Base-by-base conservation (phyloP, 1,140 invertebrate genomes). In the Hycleus phaleratus region DNA sequence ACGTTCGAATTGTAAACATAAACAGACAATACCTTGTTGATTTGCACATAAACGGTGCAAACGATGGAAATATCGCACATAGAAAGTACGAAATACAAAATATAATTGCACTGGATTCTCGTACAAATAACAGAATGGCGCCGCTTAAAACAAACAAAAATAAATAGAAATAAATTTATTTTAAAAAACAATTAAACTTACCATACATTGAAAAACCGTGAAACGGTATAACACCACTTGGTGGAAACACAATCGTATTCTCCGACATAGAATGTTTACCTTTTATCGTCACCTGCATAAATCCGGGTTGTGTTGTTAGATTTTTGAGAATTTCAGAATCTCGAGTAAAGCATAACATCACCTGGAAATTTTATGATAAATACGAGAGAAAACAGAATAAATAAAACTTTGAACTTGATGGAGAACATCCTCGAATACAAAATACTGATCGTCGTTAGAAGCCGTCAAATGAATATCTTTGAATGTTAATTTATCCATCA, bases 201-300 rank as follows among this genome's bases (percentile, higher is more conserved):
- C 91, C 90, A 76, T 95, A 96, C 94, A 98, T 97, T 6, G 93
- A 90, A 71, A 97, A 97, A 1, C 94, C 95, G 73, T 97, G 93
- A 73, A 96, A 97, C 5, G 95, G 95, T 65, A 97, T 93, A 11
- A 97, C 85, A 4, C 93, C 94, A 76, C 89, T 94, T 1, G 94
- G 94, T 10, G 95, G 94, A 71, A 93, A 95, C 24, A 86, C 81
- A n/a, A 92, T 84, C 18, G 81, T 78, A 60, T 82, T 84, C 60
- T 85, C 83, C 7, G 82, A 67, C 4, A 79, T 82, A 3, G 82
- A 79, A 40, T 82, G 80, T 70, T 85, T 87, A n/a, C 85, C 85
- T 74, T 89, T 88, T 0, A 89, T 73, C 11, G 84, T 79, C 1
- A 81, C 83, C 32, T 81, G 81, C 52, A 86, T 81, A 49, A 77